Conservation (phyloP, 2,888 invertebrate genomes). For the Cancer borealis region DNA sequence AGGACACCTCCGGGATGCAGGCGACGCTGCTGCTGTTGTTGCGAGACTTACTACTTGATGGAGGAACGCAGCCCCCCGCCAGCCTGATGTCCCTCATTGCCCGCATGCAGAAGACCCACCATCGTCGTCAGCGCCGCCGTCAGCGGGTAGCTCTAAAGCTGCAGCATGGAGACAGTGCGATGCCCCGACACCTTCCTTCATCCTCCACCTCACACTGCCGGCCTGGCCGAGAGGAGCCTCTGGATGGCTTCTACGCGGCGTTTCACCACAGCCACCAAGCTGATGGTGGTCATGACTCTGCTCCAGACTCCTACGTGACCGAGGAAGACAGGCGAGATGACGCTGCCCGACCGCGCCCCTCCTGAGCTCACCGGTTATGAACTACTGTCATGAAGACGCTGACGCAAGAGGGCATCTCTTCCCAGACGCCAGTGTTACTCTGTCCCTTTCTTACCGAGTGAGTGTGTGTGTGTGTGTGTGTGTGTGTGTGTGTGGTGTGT, state of each 20-base stretch:
- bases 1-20: slow-evolving; percentile 46
- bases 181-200: not conserved
- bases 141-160: slow-evolving; percentile 6
- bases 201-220: not conserved
- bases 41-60: slow-evolving; percentile 55
- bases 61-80: slow-evolving; percentile 53
- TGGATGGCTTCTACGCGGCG: not conserved
- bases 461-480: not conserved
- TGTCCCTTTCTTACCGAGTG: not conserved
- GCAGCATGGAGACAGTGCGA: not conserved
- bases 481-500: too few relatives aligned
- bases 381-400: not conserved
- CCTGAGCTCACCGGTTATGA: not conserved
- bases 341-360: not conserved
- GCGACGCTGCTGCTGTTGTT: slow-evolving; percentile 46
- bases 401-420: not conserved
- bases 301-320: not conserved
- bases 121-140: slow-evolving; percentile 56
- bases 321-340: not conserved
- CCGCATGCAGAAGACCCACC: slow-evolving; percentile 41
- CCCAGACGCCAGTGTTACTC: not conserved
- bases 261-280: not conserved
- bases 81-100: slow-evolving; percentile 36
- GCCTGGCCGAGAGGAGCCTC: not conserved
- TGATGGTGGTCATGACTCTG: not conserved